A percentile compares a stretch with the other conserved stretches of the same genome.
Conservation (phyloP, 2,113 vertebrate genomes). For the Falco punctatus region DNA sequence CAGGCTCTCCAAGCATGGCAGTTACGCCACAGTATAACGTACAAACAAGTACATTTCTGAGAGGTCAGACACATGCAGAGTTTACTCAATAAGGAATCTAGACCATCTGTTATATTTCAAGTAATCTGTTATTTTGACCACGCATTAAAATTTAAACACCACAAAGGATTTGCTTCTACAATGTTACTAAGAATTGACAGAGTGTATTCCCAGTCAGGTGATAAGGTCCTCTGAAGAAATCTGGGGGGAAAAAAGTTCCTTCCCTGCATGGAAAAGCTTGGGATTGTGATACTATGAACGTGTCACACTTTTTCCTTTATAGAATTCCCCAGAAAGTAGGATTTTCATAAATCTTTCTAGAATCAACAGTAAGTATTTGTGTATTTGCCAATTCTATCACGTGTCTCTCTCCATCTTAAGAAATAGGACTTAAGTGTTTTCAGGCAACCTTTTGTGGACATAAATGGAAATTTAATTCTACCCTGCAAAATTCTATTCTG, state of each 20-base stretch:
- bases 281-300: background rate
- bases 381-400: background rate
- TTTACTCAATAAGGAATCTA: slow-evolving; percentile 16
- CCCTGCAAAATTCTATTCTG: background rate
- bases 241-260: background rate
- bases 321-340: background rate
- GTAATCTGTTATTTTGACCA: background rate
- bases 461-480: background rate
- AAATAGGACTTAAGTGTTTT: background rate
- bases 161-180: background rate
- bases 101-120: slow-evolving; percentile 16
- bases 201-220: background rate
- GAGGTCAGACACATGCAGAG: background rate
- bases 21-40: background rate
- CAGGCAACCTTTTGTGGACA: background rate
- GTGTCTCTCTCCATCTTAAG: background rate
- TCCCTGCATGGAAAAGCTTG: background rate
- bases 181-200: background rate
- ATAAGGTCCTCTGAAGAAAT: background rate
- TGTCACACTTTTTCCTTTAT: background rate
- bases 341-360: background rate
- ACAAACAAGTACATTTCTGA: slow-evolving; percentile 30
- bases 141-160: background rate
- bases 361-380: background rate
- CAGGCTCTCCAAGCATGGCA: background rate